Evolutionary conservation across 2,888 invertebrate species (phyloP), one percentile per base, ranked within the genome.

Genomic region (Limulus polyphemus): DNA sequence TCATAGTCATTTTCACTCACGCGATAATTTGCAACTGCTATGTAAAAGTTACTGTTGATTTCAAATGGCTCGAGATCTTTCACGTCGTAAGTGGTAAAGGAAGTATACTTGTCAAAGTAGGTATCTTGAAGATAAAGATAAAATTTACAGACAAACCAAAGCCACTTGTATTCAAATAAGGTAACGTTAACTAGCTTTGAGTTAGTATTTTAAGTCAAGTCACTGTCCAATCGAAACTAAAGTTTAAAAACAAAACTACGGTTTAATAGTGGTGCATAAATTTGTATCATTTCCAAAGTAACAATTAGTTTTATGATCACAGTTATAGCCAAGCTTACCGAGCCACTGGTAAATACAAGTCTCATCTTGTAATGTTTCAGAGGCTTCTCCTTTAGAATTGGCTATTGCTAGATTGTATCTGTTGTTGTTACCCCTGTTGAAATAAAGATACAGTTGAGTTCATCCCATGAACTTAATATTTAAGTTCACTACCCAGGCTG

Each of bases 11-110:
- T 51, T 47, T 59, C 55, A 5, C 60, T 54, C 56, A 54, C 66
- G 32, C 63, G 57, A 52, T 59, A 60, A 17, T 65, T 68, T 11
- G 65, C 67, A n/a, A 68, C 56, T 1, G 65, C 67, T 49, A 68
- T 16, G 51, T 62, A 68, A 11, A 64, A 60, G n/a, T 55, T 52
- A 46, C 59, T 63, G 47, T 65, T 56, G 14, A 68, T 67, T 47
- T 64, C 61, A 48, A 68, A 67, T n/a, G 67, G 60, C n/a, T 65
- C 63, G 5, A 68, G 58, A 58, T 68, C 67, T 59, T 63, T 65
- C 1, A 67, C 68, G 32, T 61, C 67, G 57, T 60, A 68, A 13
- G 65, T 62, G 14, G 49, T 49, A 7, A 68, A 46, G 11, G 51
- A 14, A 12, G 56, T 47, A 46, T 68, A 67, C 32, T 48, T 11